These are phyloP conservation scores for Caranx melampygus DNA, from an alignment of 2,113 vertebrate genomes.

Conservation along the genomic window DNA sequence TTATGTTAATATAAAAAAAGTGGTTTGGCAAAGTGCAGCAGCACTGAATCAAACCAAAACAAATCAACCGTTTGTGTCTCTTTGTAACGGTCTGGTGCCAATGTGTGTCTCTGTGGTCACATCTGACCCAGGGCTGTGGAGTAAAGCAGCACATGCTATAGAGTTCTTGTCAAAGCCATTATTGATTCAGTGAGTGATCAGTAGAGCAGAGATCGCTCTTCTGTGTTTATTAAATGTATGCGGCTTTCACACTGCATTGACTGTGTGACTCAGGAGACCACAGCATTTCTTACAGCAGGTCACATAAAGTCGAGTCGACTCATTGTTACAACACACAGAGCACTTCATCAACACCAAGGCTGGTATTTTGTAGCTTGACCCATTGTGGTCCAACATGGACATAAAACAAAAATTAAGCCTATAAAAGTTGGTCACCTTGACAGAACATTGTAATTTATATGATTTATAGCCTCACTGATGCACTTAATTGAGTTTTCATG, in stretches of 20 bases:
- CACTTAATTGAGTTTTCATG: background rate
- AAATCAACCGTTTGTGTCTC: background rate
- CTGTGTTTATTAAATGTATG: constrained; percentile 22
- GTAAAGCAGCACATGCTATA: background rate
- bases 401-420: constrained; percentile 4
- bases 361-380: too few relatives aligned
- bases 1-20: too few relatives aligned
- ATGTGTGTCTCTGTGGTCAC: background rate
- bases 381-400: background rate
- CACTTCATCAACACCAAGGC: background rate
- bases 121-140: background rate
- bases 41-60: too few relatives aligned
- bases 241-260: background rate
- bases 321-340: background rate
- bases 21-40: too few relatives aligned
- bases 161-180: constrained; percentile 27
- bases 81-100: background rate
- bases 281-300: background rate
- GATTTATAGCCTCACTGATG: too few relatives aligned
- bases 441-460: background rate
- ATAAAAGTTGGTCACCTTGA: background rate
- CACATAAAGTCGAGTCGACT: background rate
- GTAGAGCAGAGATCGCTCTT: constrained; percentile 16
- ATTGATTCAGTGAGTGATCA: constrained; percentile 39
- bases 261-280: background rate